phyloP scores from a whole-genome alignment of 2,888 invertebrate species.

The Andrena marginata region DNA sequence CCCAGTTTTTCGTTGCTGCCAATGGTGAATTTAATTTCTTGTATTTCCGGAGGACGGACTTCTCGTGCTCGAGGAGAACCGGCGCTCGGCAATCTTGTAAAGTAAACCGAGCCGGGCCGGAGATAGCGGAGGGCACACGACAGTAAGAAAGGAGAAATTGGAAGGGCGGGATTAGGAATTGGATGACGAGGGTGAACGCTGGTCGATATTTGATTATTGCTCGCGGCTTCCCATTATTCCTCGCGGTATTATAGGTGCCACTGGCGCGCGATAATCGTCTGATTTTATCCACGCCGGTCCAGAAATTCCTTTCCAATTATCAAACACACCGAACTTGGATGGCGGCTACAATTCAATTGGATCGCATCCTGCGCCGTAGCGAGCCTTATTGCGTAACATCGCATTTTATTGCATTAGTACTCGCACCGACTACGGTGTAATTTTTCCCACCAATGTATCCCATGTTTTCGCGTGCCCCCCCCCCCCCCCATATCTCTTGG shows the following conservation, averaged over 20 bases:
- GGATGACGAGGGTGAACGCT: not conserved
- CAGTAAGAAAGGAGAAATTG: not conserved
- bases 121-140: not conserved
- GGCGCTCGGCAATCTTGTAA: too few relatives aligned
- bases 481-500: not conserved
- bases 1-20: not conserved
- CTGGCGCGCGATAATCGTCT: too few relatives aligned
- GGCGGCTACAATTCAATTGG: not conserved
- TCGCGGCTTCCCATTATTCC: too few relatives aligned
- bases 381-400: not conserved
- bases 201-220: not conserved
- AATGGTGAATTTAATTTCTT: not conserved
- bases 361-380: conserved; percentile 4
- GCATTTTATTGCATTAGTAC: conserved; percentile 6
- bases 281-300: not conserved
- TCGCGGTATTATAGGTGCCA: too few relatives aligned
- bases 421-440: not conserved
- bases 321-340: not conserved
- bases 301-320: conserved; percentile 12
- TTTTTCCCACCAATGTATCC: conserved; percentile 7
- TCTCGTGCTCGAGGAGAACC: too few relatives aligned
- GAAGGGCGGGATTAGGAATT: not conserved
- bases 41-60: too few relatives aligned
- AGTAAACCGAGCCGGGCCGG: too few relatives aligned
- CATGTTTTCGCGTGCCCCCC: not conserved